Evolutionary conservation across 2,888 invertebrate genomes (phyloP), one percentile per base, ranked within the genome.

Genomic region (Timandra comae): DNA sequence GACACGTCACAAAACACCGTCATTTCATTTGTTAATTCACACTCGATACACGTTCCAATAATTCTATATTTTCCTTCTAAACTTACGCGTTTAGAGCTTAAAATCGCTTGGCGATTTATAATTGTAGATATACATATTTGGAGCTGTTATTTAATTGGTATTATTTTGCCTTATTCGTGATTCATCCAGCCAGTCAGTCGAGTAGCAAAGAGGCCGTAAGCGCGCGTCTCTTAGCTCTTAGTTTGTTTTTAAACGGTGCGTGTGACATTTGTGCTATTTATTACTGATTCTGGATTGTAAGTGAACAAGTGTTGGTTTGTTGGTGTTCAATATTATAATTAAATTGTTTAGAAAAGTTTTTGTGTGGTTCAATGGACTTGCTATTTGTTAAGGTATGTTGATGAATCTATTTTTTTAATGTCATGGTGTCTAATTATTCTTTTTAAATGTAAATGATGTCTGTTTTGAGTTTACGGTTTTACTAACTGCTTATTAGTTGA

Each of bases 141-240:
- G 52, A 45, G 52, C 50, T 33, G 59, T n/a, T 59, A 51, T 61
- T 72, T 80, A 80, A 81, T 80, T 81, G 77, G 73, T 76, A 66
- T 69, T 78, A 80, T 81, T 76, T 81, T 73, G 77, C 78, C 68
- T 72, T 65, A 68, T 75, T 73, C 59, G 70, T 82, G 81, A 81
- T 66, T 82, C 81, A 80, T 67, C 16, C 16, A 16, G 16, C 57
- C 60, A 58, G 70, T 60, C 76, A 77, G 80, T 78, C 56, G 65
- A 59, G 66, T 63, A 61, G 63, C 62, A 56, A 61, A 52, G 63
- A 59, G 64, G 56, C 62, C 61, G 65, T 57, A 56, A 56, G 42
- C 61, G 74, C 65, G 55, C 68, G 68, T 48, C 54, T 58, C 44
- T 43, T 48, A 45, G 57, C 61, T 53, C 56, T 56, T 49, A 37